Percentiles rank a stretch among this genome's conserved stretches.
phyloP scores from a whole-genome alignment of 2,888 invertebrate species.

The Tuberolachnus salignus region DNA sequence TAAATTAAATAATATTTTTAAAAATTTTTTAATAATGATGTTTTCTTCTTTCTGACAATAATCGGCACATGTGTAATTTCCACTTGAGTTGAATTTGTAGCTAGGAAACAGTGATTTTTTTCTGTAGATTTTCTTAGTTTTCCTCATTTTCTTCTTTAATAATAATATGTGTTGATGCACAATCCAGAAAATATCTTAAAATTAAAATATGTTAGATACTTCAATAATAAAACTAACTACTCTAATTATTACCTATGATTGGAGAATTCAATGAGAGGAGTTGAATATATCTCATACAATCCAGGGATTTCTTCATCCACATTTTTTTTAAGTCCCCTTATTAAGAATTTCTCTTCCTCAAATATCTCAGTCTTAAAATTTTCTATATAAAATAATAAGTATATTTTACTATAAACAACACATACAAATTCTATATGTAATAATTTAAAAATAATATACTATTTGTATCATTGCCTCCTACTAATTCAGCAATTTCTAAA shows the following conservation, averaged over 20 bases:
- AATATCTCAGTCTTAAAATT: slow-evolving; percentile 36
- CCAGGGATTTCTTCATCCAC: neutral
- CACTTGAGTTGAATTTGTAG: slow-evolving; percentile 5
- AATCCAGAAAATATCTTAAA: slow-evolving; percentile 3
- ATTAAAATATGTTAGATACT: neutral
- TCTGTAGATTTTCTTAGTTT: neutral
- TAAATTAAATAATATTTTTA: slow-evolving; percentile 7
- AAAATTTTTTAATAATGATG: slow-evolving; percentile 23
- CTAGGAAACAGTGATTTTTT: neutral
- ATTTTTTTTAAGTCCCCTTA: neutral
- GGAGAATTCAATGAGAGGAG: neutral
- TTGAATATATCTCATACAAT: slow-evolving; percentile 25
- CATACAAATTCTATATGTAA: neutral
- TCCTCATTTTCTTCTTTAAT: neutral
- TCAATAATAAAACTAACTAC: neutral
- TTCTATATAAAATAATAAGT: neutral
- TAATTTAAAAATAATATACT: slow-evolving; percentile 34
- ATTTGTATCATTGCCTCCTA: slow-evolving; percentile 60
- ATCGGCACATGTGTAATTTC: slow-evolving; percentile 22
- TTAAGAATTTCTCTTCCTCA: slow-evolving; percentile 27
- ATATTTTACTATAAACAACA: neutral
- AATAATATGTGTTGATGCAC: neutral
- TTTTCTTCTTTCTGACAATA: slow-evolving; percentile 16
- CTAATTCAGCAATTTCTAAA: slow-evolving; percentile 66
- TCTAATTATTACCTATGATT: slow-evolving; percentile 6